Evolutionary conservation across 2,113 vertebrate genomes (phyloP).

Genomic region (Mormyrus lacerda): DNA sequence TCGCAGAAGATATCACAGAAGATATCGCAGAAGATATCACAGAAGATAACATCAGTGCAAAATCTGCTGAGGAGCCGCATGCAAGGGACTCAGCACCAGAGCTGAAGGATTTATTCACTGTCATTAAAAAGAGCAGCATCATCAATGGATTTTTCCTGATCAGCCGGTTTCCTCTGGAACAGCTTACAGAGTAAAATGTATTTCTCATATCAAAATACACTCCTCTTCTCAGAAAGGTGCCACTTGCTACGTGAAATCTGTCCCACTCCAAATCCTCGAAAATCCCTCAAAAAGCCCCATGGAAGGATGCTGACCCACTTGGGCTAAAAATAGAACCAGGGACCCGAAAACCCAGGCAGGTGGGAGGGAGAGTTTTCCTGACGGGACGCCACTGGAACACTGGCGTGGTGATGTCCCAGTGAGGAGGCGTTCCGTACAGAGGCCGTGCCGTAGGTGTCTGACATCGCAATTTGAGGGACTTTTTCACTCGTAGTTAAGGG

Average conservation of each 20-base stretch:
- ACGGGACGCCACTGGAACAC: neutral
- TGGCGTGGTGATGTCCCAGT: neutral
- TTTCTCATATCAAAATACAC: neutral
- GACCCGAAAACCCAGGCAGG: neutral
- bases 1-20: no score
- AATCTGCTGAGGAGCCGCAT: neutral
- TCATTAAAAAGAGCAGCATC: neutral
- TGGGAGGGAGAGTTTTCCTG: neutral
- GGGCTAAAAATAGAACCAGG: neutral
- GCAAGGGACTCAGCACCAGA: neutral
- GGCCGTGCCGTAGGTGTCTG: neutral
- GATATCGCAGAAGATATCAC: no score
- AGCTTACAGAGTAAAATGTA: neutral
- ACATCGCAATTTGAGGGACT: neutral
- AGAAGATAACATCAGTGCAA: neutral
- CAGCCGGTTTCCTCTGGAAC: neutral
- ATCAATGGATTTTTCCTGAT: neutral
- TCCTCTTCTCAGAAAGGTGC: neutral
- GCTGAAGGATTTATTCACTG: neutral
- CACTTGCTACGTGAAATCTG: neutral
- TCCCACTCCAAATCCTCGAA: neutral
- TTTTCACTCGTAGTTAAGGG: neutral
- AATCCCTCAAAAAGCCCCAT: neutral
- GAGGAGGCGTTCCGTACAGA: neutral
- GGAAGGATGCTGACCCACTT: neutral